Evolutionary conservation across 2,888 invertebrate genomes (phyloP).

Genomic region (Cremastobaeus sp.): DNA sequence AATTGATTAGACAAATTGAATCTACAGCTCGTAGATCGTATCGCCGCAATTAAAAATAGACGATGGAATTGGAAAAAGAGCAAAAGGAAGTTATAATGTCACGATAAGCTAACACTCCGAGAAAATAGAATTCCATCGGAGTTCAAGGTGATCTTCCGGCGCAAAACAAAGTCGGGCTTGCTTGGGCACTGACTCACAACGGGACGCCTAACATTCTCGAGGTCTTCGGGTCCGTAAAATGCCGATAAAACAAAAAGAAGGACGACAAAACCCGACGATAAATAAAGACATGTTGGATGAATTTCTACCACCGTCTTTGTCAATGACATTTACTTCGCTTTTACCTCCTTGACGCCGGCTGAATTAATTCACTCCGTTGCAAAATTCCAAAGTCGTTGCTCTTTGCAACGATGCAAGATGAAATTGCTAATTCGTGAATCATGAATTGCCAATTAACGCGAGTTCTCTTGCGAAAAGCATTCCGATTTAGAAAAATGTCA

Average conservation of each 20-base stretch:
- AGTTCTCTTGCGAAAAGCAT: too few species aligned
- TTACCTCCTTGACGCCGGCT: neutral
- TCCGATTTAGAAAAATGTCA: too few species aligned
- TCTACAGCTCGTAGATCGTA: neutral
- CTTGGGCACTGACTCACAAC: conserved; percentile 56
- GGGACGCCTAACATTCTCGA: conserved; percentile 26
- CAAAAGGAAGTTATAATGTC: conserved; percentile 14
- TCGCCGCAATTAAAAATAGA: conserved; percentile 27
- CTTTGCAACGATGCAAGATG: too few species aligned
- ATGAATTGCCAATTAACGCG: too few species aligned
- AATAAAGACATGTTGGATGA: neutral
- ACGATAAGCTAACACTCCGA: conserved; percentile 34
- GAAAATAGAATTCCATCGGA: conserved; percentile 61
- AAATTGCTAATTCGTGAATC: conserved; percentile 9
- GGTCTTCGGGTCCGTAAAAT: conserved; percentile 50
- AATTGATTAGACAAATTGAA: neutral
- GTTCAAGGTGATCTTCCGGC: conserved; percentile 66
- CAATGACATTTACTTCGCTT: conserved; percentile 16
- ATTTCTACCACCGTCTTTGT: neutral
- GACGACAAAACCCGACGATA: neutral
- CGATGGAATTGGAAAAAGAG: conserved; percentile 16
- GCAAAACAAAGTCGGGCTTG: conserved; percentile 53
- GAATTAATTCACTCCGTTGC: conserved; percentile 19
- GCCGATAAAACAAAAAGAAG: conserved; percentile 27
- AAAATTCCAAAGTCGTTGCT: conserved; percentile 20